Evolutionary conservation across 2,113 vertebrate species (phyloP), one percentile per base, ranked within the genome.

Genomic region (Calypte anna): DNA sequence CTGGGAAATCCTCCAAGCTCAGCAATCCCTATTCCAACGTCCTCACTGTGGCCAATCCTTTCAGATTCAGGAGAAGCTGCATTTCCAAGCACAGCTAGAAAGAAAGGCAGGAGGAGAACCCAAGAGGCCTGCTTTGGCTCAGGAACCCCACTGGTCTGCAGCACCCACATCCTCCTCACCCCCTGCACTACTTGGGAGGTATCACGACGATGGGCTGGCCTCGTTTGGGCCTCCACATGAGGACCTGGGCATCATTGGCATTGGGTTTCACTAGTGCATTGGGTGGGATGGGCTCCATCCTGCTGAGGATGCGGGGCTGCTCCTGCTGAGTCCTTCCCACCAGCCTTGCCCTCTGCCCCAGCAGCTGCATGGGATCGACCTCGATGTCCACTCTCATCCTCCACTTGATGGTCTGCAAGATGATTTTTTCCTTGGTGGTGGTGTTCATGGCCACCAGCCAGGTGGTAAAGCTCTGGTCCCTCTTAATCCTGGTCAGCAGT

Each of bases 381-480:
- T 98, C 97, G 38, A 99, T 99, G 94, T 99, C 99, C 68, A 99
- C 99, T 74, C 98, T 98, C 99, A 99, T 99, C 92, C 99, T 98
- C 99, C 99, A 99, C 97, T 99, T 99, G 94, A 99, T 99, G 77
- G 99, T 99, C 98, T 99, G 99, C 91, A 99, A 97, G 88, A 99
- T 98, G 96, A 99, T 99, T 97, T 99, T 99, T 95, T 99, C 99
- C 96, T 98, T 98, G 9, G 99, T 99, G 86, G 98, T 98, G 27
- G 98, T 98, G 92, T 99, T 99, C 97, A 99, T 99, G 46, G 99
- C 99, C 96, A 99, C 99, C 79, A 99, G 98, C 99, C 99, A 99
- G 4, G 99, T 99, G 68, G 99, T 99, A 97, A 99, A 99, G 96
- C 99, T 99, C 97, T 99, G 99, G 98, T 99, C 99, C 96, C 99